phyloP scores from a whole-genome alignment of 2,113 vertebrate species.

The Genyomyrus donnyi region DNA sequence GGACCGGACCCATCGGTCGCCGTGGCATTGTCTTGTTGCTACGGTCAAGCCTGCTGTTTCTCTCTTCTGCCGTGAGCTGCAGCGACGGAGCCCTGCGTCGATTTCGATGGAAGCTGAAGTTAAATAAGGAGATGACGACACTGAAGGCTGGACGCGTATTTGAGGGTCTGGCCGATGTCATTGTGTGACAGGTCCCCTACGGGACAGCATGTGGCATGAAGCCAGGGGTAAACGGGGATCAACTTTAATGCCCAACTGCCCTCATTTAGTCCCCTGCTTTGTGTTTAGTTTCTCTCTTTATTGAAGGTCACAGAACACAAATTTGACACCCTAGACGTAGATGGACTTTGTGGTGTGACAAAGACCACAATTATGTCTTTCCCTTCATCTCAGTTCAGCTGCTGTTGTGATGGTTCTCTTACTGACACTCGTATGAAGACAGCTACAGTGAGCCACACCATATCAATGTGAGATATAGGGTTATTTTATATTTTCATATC shows the following conservation, averaged over 20 bases:
- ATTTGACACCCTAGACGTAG: neutral
- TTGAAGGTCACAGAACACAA: neutral
- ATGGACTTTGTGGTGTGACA: neutral
- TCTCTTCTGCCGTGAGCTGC: neutral
- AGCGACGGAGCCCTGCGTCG: neutral
- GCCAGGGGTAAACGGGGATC: neutral
- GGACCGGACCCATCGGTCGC: neutral
- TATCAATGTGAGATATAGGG: neutral
- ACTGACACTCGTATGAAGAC: neutral
- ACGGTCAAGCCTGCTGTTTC: neutral
- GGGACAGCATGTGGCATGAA: neutral
- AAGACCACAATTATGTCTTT: neutral
- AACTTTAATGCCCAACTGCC: neutral
- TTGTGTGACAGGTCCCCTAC: neutral
- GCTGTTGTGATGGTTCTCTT: neutral
- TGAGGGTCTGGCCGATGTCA: neutral
- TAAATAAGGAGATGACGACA: neutral
- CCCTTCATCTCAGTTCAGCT: neutral
- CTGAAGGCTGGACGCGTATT: neutral
- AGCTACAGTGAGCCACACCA: neutral
- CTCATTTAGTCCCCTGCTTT: neutral
- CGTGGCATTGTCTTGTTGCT: neutral
- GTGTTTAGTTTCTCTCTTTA: neutral
- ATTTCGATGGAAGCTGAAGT: neutral
- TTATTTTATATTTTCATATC: neutral